Evolutionary conservation across 2,888 invertebrate genomes (phyloP), one percentile per base, ranked within the genome.

Genomic region (Brenthis hecate): DNA sequence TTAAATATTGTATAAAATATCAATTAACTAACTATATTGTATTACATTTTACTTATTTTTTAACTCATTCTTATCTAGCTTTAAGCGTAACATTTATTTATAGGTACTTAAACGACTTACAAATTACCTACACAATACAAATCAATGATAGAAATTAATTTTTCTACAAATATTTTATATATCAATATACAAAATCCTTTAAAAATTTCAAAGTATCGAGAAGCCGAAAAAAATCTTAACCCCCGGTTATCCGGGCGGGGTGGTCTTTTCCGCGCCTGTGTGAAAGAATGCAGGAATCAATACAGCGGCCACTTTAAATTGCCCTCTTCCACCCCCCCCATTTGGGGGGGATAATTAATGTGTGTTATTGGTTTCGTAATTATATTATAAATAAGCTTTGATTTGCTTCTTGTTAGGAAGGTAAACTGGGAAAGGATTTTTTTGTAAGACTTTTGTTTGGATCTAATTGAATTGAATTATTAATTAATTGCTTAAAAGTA

Each of bases 241-340:
- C 82, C 78, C 66, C 83, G 80, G 80, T 85, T 84, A 87, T 87
- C 88, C 85, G 76, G 75, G 74, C 73, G 75, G 76, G 75, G 75
- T 66, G 79, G 75, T 75, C 69, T 77, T 76, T 84, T 81, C 79
- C 85, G 88, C 89, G 88, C 91, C 90, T 90, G 91, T 91, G 89
- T 91, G 90, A 90, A 91, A 91, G 92, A 92, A 92, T 91, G 90
- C 88, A 83, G 81, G 90, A 92, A 92, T 92, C 92, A 92, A 92
- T 92, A 92, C 91, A 87, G 88, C 86, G 85, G 83, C 86, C 87
- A 88, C 91, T 87, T 89, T 90, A 91, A 91, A 91, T 91, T 89
- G 88, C 86, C 88, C 84, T 78, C 84, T 80, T 83, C 86, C 86
- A 81, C 81, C 86, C 86, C 81, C 81, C 84, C 85, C 82, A 84